phyloP scores from a whole-genome alignment of 2,888 invertebrate genomes.

The Alentia gelatinosa region DNA sequence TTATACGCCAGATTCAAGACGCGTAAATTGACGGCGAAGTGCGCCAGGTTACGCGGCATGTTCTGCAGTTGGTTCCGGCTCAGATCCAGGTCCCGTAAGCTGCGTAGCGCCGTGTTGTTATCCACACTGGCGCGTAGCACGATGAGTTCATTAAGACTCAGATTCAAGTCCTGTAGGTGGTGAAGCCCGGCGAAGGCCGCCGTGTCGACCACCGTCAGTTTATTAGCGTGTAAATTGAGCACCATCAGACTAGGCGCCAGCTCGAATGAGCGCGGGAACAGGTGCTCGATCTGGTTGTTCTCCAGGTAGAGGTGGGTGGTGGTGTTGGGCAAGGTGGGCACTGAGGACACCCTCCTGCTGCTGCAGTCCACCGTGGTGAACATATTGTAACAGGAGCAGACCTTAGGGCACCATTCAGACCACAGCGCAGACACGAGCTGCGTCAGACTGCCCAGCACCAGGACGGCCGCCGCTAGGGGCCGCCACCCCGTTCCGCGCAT shows the following conservation, averaged over 20 bases:
- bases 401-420: conserved; percentile 61
- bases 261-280: conserved; percentile 55
- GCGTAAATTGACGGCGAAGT: conserved; percentile 63
- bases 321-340: conserved; percentile 57
- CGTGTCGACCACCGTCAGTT: conserved; percentile 55
- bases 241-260: conserved; percentile 57
- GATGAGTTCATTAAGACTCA: conserved; percentile 61
- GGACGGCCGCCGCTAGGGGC: background rate
- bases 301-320: conserved; percentile 63
- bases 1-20: conserved; percentile 63
- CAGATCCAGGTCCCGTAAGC: conserved; percentile 61
- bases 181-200: conserved; percentile 59
- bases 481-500: background rate
- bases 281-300: conserved; percentile 60
- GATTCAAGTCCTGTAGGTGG: conserved; percentile 62
- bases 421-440: background rate
- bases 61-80: conserved; percentile 61
- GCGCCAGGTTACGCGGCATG: conserved; percentile 62
- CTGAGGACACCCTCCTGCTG: conserved; percentile 48
- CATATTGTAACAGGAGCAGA: conserved; percentile 64
- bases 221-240: conserved; percentile 62
- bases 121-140: conserved; percentile 37
- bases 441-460: background rate
- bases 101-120: conserved; percentile 23
- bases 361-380: conserved; percentile 65